Conservation (phyloP, 2,888 invertebrate species). For the Leucoptera coffeella region DNA sequence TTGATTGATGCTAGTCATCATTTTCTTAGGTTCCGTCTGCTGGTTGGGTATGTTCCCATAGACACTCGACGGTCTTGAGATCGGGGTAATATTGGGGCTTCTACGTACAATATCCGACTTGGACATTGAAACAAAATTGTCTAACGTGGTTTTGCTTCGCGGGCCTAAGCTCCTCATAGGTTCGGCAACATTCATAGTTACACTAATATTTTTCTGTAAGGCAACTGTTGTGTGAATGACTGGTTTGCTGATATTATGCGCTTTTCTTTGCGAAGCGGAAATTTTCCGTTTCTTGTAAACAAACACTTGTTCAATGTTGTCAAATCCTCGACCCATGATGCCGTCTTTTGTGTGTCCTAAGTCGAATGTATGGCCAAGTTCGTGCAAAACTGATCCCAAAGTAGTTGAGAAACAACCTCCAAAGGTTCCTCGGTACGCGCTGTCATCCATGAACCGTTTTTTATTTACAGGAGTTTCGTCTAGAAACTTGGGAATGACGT, state of each 20-base stretch:
- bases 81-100: slow-evolving; percentile 46
- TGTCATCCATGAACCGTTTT: slow-evolving; percentile 78
- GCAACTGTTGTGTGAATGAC: slow-evolving; percentile 58
- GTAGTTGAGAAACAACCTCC: slow-evolving; percentile 88
- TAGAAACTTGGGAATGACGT: slow-evolving; percentile 54
- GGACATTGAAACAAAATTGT: slow-evolving; percentile 44
- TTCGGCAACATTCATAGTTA: slow-evolving; percentile 57
- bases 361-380: slow-evolving; percentile 91
- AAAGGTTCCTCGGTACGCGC: slow-evolving; percentile 80
- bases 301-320: slow-evolving; percentile 74
- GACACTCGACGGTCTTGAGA: slow-evolving; percentile 43
- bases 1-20: slow-evolving; percentile 27
- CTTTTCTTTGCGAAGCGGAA: slow-evolving; percentile 36
- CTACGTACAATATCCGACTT: slow-evolving; percentile 37
- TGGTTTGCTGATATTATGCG: slow-evolving; percentile 54
- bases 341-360: slow-evolving; percentile 86
- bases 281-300: slow-evolving; percentile 52
- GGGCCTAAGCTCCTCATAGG: slow-evolving; percentile 41
- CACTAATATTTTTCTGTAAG: slow-evolving; percentile 54
- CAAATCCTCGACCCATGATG: slow-evolving; percentile 90
- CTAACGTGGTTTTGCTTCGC: slow-evolving; percentile 44
- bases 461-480: slow-evolving; percentile 61
- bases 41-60: slow-evolving; percentile 42
- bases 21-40: slow-evolving; percentile 36
- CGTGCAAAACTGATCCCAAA: slow-evolving; percentile 86